Conservation (phyloP, 64 coral and sea anemone genomes). For the Stichodactyla mertensii region DNA sequence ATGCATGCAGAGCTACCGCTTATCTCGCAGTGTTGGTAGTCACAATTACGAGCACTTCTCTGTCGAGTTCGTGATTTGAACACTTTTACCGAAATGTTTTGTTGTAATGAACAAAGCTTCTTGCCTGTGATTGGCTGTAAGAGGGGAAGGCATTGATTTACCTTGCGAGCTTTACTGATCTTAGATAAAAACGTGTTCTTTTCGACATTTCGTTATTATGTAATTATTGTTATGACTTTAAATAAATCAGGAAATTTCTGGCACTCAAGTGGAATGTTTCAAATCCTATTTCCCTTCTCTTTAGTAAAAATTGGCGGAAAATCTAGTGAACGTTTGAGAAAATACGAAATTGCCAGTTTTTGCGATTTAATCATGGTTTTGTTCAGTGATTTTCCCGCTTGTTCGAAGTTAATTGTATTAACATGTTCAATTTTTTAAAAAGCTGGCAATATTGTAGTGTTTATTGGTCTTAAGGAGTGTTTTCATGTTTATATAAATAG, state of each 20-base stretch:
- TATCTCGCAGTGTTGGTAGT: neutral
- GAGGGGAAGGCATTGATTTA: neutral
- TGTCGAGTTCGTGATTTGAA: too few species aligned
- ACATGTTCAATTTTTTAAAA: neutral
- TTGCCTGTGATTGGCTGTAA: neutral
- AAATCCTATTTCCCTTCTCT: neutral
- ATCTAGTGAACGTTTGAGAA: neutral
- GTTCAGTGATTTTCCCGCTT: neutral
- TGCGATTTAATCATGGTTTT: neutral
- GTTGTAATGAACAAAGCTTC: neutral
- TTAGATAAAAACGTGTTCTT: neutral
- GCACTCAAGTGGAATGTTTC: neutral
- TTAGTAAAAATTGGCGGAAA: neutral
- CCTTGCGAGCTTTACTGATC: neutral
- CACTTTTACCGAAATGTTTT: too few species aligned
- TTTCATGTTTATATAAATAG: neutral
- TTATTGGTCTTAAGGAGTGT: neutral
- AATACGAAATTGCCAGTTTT: too few species aligned
- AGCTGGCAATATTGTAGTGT: neutral
- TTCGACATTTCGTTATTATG: neutral
- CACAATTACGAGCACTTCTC: neutral
- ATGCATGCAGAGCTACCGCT: neutral
- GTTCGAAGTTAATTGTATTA: neutral
- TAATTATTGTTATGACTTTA: neutral
- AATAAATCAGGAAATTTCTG: neutral